Base-by-base conservation (phyloP, 2,888 invertebrate species). In the Pheosia gnoma region DNA sequence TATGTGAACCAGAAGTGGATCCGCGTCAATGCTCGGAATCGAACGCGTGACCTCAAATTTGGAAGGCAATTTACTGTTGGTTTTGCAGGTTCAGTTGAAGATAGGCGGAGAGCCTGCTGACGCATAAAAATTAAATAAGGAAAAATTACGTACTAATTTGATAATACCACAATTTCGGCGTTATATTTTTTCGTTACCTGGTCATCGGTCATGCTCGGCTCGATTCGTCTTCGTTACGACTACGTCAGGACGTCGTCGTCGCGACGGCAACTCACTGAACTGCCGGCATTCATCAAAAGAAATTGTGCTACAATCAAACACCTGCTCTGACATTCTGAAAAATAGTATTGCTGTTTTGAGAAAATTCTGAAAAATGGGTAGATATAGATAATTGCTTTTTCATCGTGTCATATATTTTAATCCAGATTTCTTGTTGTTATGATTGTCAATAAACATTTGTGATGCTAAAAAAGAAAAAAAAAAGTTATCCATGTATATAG, bases 161-260 rank as follows among this genome's bases (percentile, higher is more conserved):
- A 25, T 13, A 51, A 3, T 4, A 51, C 25, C 9, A 4, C 13
- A 25, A 51, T 51, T 25, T 51, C 3, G 8, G 25, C 51, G 51
- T 25, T 51, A 51, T 51, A 51, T 51, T 51, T 51, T 51, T 25
- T 51, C 51, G 51, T 51, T 51, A 51, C 51, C 25, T 51, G 51
- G 25, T 51, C 51, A 51, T 51, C 51, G 51, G 51, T 51, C 51
- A 51, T 25, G 51, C 51, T 25, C 25, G 51, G 13, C 9, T 25
- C 51, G 7, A 51, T 51, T 51, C 51, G 51, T 51, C 51, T 51
- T 51, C 51, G 51, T 51, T 51, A 51, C 51, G 25, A 9, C 1
- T n/a, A 25, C n/a, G 47, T 47, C 47, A n/a, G 4, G n/a, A n/a
- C 47, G 47, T 47, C 11, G 47, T n/a, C 47, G 51, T 3, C 25